Percentiles rank a stretch among this genome's conserved stretches.
Conservation (phyloP, 35 echinoderm and acorn worm species). For the Heliocidaris erythrogramma region DNA sequence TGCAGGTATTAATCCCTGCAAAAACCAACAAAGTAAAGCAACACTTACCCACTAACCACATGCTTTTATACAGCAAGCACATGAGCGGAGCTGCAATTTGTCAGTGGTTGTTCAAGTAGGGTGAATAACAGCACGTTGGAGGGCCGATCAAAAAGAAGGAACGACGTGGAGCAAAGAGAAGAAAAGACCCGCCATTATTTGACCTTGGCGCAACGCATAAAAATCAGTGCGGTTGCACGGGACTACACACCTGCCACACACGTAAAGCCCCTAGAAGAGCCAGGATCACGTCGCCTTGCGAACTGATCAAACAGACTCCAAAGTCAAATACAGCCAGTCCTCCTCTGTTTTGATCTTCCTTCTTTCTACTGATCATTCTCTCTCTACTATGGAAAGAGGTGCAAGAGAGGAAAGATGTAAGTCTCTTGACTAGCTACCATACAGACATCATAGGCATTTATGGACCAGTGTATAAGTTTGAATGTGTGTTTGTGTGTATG, state of each 20-base stretch:
- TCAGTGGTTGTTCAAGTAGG: not conserved
- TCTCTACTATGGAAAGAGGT: not conserved
- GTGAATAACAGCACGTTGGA: slow-evolving; percentile 7
- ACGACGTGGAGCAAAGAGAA: not conserved
- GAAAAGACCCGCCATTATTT: slow-evolving; percentile 43
- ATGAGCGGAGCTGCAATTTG: not conserved
- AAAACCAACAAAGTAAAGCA: slow-evolving; percentile 24
- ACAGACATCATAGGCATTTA: not conserved
- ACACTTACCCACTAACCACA: slow-evolving; percentile 37
- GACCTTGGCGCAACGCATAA: slow-evolving; percentile 2
- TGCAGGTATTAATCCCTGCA: slow-evolving; percentile 20
- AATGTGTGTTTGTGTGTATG: slow-evolving; percentile 34
- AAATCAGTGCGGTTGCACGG: slow-evolving; percentile 33
- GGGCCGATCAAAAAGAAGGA: not conserved
- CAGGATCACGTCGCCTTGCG: not conserved
- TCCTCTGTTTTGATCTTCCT: not conserved
- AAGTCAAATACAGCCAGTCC: slow-evolving; percentile 26
- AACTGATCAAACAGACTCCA: slow-evolving; percentile 34
- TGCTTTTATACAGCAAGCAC: not conserved
- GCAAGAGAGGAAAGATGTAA: not conserved
- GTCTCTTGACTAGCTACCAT: not conserved
- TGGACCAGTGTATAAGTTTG: not conserved
- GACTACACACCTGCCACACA: slow-evolving; percentile 31
- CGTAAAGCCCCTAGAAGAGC: slow-evolving; percentile 14
- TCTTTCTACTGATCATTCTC: slow-evolving; percentile 16